Evolutionary conservation across 2,888 invertebrate species (phyloP), one percentile per base, ranked within the genome.

Genomic region (Eurytoma adleriae): DNA sequence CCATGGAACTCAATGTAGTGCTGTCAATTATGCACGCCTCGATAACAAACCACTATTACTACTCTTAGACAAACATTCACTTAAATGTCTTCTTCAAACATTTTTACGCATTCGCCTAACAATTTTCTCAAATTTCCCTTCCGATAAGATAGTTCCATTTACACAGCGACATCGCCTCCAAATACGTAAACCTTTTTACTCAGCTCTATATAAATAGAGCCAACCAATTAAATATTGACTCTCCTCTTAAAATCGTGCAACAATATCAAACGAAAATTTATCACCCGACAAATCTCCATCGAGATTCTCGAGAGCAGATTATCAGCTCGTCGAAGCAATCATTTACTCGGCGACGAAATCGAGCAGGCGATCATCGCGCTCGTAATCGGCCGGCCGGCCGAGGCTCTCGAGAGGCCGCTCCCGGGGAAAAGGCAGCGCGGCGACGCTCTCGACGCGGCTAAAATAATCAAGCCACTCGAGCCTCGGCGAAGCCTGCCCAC

Each of bases 401-500:
- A 24, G 24, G 24, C 24, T 2, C 24, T 24, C 24, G 24, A 24
- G 24, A 24, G 24, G 40, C 40, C 40, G 40, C 7, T 4, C 7
- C 40, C 40, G 5, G 40, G 40, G 40, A 40, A 40, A 40, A 40
- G 40, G 40, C 40, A 40, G 4, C 40, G 40, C 5, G 5, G 4
- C 40, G 40, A 3, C 40, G 13, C 1, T 14, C 48, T 40, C 40
- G 24, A 24, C 24, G 24, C 4, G 14, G 66, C 66, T 56, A 54
- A 78, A 78, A 67, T 78, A 78, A 78, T 78, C 71, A 72, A 50
- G 14, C 67, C 71, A 78, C 72, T 78, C 72, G 66, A 67, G 30
- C 52, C 4, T 16, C n/a, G 18, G 18, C 27, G 62, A 52, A 7
- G 54, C 13, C 40, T 27, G 40, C 52, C 57, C 10, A 13, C 48